Conservation (phyloP, 2,113 vertebrate genomes). For the Oncorhynchus mykiss region DNA sequence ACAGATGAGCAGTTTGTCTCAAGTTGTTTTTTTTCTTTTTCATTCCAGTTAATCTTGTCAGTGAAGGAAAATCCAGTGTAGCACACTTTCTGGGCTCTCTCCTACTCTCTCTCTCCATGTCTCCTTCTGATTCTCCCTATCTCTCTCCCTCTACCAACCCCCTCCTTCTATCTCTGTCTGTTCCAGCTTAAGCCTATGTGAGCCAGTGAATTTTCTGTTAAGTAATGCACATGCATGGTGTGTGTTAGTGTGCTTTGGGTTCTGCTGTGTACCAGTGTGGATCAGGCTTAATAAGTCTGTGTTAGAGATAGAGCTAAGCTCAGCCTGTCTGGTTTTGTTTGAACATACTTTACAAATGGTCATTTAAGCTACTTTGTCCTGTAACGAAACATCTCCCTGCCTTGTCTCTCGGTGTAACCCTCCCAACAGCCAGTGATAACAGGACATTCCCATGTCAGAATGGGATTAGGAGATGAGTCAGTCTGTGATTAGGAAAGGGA, state of each 20-base stretch:
- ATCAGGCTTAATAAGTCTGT: background rate
- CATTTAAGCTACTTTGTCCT: conserved; percentile 7
- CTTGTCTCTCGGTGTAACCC: background rate
- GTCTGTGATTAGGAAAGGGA: conserved; percentile 21
- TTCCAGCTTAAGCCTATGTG: too few relatives aligned
- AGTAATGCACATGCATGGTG: background rate
- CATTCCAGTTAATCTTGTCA: conserved; percentile 33
- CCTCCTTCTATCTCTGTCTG: conserved; percentile 1
- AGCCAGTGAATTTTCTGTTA: background rate
- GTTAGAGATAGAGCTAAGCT: background rate
- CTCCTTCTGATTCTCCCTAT: too few relatives aligned
- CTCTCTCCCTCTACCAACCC: background rate
- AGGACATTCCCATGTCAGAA: conserved; percentile 32
- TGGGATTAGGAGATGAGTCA: conserved; percentile 28
- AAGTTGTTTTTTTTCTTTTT: conserved; percentile 14
- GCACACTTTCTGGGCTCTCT: conserved; percentile 16
- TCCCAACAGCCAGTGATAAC: conserved; percentile 19
- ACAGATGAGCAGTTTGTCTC: conserved; percentile 11
- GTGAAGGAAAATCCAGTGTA: conserved; percentile 20
- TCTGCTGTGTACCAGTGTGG: background rate
- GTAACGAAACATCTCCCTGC: conserved; percentile 10
- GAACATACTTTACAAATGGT: background rate
- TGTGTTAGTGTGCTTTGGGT: background rate
- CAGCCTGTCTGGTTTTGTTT: background rate
- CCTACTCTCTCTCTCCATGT: background rate